Percentiles rank a stretch among this genome's conserved stretches.
Evolutionary conservation across 2,113 vertebrate species (phyloP).

Genomic region (Microcebus murinus): DNA sequence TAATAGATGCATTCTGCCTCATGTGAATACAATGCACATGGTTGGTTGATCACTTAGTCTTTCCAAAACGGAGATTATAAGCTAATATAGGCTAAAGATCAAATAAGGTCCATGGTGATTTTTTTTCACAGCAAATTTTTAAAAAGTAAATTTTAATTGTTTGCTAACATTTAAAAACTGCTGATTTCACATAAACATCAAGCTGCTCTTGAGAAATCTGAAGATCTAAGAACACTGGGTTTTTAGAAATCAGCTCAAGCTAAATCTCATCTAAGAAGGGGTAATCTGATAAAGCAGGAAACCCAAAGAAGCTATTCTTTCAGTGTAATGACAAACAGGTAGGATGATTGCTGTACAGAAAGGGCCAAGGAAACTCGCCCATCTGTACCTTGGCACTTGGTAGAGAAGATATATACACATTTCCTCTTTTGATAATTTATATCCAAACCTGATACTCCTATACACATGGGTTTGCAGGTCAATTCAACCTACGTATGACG

Average conservation of each 20-base stretch:
- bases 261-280: not conserved
- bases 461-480: not conserved
- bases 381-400: not conserved
- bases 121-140: not conserved
- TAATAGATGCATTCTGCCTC: not conserved
- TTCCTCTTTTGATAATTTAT: not conserved
- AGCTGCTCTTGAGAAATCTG: not conserved
- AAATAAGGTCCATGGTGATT: not conserved
- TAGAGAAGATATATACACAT: not conserved
- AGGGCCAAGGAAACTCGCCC: not conserved
- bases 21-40: not conserved
- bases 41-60: not conserved
- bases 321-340: not conserved
- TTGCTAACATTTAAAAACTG: constrained; percentile 14
- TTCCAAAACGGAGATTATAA: not conserved
- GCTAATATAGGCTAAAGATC: not conserved
- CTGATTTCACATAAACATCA: constrained; percentile 10
- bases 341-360: not conserved
- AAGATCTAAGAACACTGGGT: not conserved
- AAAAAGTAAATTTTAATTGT: not conserved
- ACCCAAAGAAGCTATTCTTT: not conserved
- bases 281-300: not conserved
- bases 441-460: not conserved
- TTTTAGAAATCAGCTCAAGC: constrained; percentile 21
- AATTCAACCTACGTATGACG: not conserved